A percentile compares a stretch with the other conserved stretches of the same genome.
Evolutionary conservation across 2,797 vertebrate species (phyloP).

Genomic region (Lycodopsis pacificus): DNA sequence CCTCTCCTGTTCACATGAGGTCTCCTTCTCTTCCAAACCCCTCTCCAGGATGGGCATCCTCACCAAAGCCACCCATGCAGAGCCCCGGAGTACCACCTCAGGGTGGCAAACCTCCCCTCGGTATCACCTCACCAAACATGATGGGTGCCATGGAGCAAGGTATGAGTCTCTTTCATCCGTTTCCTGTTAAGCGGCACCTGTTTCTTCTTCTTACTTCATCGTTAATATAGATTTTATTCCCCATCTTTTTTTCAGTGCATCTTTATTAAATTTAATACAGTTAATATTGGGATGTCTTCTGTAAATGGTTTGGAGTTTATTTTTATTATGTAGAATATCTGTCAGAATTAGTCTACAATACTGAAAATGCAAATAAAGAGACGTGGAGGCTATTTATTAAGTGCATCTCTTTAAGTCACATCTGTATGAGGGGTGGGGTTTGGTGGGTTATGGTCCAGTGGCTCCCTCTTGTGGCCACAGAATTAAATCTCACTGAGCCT

Average conservation of each 20-base stretch:
- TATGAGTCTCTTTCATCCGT: constrained; percentile 65
- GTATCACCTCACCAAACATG: constrained; percentile 98
- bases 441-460: constrained; percentile 61
- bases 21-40: constrained; percentile 98
- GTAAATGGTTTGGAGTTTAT: background rate
- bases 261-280: background rate
- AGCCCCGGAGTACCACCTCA: constrained; percentile 97
- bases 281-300: background rate
- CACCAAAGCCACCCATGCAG: constrained; percentile 98
- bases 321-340: background rate
- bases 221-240: background rate
- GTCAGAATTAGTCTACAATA: background rate
- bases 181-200: background rate
- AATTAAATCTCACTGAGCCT: background rate
- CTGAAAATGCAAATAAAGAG: constrained; percentile 4
- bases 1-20: constrained; percentile 99
- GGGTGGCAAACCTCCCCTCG: constrained; percentile 92
- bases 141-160: constrained; percentile 95
- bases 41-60: constrained; percentile 98
- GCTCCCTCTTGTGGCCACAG: constrained; percentile 77
- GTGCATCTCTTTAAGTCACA: constrained; percentile 30
- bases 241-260: background rate
- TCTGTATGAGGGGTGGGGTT: constrained; percentile 54
- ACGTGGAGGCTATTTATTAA: constrained; percentile 2
- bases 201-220: background rate